These are phyloP conservation scores for Phlogophora meticulosa DNA, from an alignment of 2,888 invertebrate genomes.

Conservation along the genomic window DNA sequence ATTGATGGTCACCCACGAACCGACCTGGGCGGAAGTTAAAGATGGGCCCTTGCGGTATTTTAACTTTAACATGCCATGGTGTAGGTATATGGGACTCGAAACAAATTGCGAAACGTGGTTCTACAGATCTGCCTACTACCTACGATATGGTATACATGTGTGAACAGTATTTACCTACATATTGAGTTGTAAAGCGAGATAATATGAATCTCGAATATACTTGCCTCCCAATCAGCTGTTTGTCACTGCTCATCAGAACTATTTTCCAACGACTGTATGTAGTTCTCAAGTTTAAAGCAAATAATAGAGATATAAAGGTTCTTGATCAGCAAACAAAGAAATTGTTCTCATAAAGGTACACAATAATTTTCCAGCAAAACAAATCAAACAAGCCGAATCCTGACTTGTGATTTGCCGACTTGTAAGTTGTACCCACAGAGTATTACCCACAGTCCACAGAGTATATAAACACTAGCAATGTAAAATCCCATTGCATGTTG, in stretches of 20 bases:
- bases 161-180: background rate
- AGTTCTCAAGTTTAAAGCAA: background rate
- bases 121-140: too few relatives aligned
- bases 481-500: too few relatives aligned
- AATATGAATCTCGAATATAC: background rate
- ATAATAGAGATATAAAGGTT: background rate
- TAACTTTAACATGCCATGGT: too few relatives aligned
- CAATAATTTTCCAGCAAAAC: background rate
- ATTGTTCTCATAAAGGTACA: background rate
- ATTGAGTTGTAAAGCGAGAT: background rate
- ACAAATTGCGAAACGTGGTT: too few relatives aligned
- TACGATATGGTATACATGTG: background rate
- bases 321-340: background rate
- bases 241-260: background rate
- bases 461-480: too few relatives aligned
- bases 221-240: slow-evolving; percentile 21
- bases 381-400: background rate
- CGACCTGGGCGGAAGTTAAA: too few relatives aligned
- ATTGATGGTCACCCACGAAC: too few relatives aligned
- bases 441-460: too few relatives aligned
- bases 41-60: too few relatives aligned
- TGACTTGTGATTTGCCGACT: too few relatives aligned
- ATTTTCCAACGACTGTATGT: background rate
- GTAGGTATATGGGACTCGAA: too few relatives aligned
- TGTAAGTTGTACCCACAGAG: too few relatives aligned